Evolutionary conservation across 2,113 vertebrate species (phyloP).

Genomic region (Zosterops hypoxanthus): DNA sequence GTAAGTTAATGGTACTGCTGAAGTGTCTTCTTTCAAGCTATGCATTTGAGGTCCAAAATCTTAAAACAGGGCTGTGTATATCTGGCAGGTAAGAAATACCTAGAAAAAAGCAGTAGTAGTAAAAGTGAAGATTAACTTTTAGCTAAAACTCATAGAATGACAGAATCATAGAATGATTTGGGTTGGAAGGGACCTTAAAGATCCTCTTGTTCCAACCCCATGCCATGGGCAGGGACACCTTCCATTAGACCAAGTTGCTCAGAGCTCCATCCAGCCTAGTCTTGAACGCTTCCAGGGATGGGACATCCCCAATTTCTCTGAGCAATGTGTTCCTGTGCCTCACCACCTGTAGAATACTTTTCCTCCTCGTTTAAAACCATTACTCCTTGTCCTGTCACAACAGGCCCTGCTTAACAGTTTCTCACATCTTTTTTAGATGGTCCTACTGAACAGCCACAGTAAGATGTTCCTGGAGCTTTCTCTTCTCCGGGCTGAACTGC

Average conservation of each 20-base stretch:
- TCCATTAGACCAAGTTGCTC: background rate
- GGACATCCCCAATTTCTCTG: background rate
- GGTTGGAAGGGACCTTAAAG: background rate
- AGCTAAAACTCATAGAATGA: background rate
- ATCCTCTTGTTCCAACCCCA: background rate
- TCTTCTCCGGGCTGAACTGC: background rate
- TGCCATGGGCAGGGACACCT: background rate
- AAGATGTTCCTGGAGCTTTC: background rate
- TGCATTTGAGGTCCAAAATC: background rate
- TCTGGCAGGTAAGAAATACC: background rate
- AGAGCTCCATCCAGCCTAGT: background rate
- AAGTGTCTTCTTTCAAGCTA: background rate
- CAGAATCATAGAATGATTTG: background rate
- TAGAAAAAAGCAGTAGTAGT: background rate
- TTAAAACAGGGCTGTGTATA: background rate
- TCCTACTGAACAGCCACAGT: background rate
- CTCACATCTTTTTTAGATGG: background rate
- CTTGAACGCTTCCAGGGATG: background rate
- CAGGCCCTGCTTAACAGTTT: background rate
- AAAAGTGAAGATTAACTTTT: background rate
- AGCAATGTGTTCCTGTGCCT: background rate
- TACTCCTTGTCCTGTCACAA: background rate
- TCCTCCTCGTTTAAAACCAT: background rate
- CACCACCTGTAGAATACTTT: background rate
- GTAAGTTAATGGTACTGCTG: background rate